These are phyloP conservation scores for Crocodylus rhombifer DNA, from an alignment of 2,797 vertebrate genomes.

Conservation along the genomic window DNA sequence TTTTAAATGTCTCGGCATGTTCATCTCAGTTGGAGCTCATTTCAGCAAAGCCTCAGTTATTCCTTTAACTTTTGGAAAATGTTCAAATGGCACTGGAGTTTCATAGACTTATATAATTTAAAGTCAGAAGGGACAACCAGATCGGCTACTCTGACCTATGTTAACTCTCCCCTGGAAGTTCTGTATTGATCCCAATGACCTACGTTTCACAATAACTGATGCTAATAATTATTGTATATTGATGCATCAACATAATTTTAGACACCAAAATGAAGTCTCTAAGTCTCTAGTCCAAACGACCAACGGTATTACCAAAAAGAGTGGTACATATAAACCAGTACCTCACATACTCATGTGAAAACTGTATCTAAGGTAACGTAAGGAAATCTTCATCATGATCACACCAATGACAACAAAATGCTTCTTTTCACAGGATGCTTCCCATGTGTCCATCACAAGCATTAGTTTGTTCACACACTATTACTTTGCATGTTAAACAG, in stretches of 20 bases:
- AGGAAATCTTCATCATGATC: neutral
- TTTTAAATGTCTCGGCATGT: neutral
- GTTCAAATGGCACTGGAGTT: neutral
- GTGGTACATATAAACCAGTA: neutral
- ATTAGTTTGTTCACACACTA: neutral
- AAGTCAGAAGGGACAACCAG: neutral
- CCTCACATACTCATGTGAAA: neutral
- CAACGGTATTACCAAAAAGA: neutral
- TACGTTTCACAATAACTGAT: neutral
- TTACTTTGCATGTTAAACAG: neutral
- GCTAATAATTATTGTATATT: neutral
- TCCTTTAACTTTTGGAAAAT: constrained; percentile 24
- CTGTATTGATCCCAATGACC: neutral
- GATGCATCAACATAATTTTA: neutral
- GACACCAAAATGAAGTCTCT: neutral
- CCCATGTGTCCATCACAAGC: neutral
- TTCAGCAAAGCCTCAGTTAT: neutral
- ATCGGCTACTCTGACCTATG: too few species aligned
- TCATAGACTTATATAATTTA: neutral
- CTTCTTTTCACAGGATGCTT: neutral
- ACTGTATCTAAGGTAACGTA: neutral
- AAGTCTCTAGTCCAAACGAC: neutral
- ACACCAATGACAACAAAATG: neutral
- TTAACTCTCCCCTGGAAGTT: neutral
- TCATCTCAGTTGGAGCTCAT: constrained; percentile 7